Evolutionary conservation across 2,888 invertebrate species (phyloP), one percentile per base, ranked within the genome.

Genomic region (Nowickia ferox): DNA sequence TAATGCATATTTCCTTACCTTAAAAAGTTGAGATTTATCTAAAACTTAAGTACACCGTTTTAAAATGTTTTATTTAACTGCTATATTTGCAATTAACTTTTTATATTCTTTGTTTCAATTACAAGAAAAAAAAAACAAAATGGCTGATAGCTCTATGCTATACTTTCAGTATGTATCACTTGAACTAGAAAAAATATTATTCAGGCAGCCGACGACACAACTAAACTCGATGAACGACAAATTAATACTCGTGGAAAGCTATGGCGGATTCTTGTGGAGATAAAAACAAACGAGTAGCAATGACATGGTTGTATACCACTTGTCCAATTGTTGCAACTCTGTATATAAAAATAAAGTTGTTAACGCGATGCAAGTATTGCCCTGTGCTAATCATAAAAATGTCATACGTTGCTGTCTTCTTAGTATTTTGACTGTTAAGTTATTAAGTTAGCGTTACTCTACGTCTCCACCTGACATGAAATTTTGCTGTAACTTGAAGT

Each of bases 71-170:
- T 15, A 9, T 15, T 55, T 40, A 30, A 30, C 5, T 30, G 30
- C 4, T 22, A 8, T 17, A 4, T 42, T 2, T 40, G 6, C 19
- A 17, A 11, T 68, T 59, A 48, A 17, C 3, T 59, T 68, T 53
- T 46, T 22, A 40, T 46, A 38, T 77, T 66, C 19, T 71, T 51
- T 30, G 19, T 19, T 74, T 22, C 17, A 65, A 38, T 59, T 19
- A 10, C 6, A 65, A 80, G 13, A 65, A 80, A 74, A 65, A 80
- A 74, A 79, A 86, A 78, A 57, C 86, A 86, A 86, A 80, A 86
- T 86, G 86, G 86, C 86, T 76, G 76, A 53, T n/a, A 44, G 44
- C 75, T 72, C 57, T 85, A 66, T 40, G 78, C 65, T 19, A 53
- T 59, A 65, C 51, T 66, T 66, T 69, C 63, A 30, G n/a, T 81